phyloP scores from a whole-genome alignment of 2,113 vertebrate genomes.

The Phalacrocorax brasilianus region DNA sequence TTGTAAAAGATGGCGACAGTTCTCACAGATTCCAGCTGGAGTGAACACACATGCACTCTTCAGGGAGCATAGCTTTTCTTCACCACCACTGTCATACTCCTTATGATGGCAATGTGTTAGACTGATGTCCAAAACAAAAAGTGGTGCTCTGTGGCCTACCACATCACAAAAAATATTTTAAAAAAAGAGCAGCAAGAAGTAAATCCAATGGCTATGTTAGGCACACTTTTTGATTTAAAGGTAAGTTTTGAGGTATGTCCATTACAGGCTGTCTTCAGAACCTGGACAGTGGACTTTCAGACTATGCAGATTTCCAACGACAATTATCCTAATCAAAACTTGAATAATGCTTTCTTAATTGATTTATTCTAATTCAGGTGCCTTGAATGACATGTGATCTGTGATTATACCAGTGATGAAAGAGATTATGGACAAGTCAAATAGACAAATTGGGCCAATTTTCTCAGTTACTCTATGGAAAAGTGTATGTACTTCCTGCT shows the following conservation, averaged over 20 bases:
- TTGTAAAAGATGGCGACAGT: background rate
- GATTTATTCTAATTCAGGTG: background rate
- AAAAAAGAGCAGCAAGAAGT: background rate
- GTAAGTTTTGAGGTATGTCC: background rate
- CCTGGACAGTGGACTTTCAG: background rate
- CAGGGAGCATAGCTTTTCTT: background rate
- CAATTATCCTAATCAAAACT: background rate
- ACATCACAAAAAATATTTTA: background rate
- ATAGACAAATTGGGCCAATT: background rate
- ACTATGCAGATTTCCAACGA: background rate
- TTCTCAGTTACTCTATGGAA: background rate
- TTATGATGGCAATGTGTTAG: background rate
- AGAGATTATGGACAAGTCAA: background rate
- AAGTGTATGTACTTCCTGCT: background rate
- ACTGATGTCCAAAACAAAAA: background rate
- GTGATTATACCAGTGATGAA: background rate
- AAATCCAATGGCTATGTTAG: background rate
- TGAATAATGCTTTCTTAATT: background rate
- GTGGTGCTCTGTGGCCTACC: background rate
- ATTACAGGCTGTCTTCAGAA: background rate
- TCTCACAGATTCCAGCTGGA: background rate
- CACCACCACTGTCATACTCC: background rate
- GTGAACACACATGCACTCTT: background rate
- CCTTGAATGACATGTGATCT: background rate
- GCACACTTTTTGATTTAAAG: background rate